A percentile compares a stretch with the other conserved stretches of the same genome.
Evolutionary conservation across 1,140 invertebrate species (phyloP).

Genomic region (Pseudomyrmex flavicornis): DNA sequence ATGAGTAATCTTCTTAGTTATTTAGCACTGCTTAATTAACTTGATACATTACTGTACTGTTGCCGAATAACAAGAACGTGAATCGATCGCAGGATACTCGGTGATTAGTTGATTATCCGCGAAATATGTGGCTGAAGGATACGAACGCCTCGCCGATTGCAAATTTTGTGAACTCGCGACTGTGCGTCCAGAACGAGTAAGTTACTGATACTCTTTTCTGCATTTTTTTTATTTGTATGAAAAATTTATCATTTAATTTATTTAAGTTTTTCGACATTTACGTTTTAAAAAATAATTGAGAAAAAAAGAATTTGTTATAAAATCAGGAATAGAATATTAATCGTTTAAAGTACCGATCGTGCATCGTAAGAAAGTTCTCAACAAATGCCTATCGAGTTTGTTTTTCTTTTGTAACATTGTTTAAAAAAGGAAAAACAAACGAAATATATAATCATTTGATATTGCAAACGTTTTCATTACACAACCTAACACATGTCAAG

Average conservation of each 20-base stretch:
- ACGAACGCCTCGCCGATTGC: conserved; percentile 53
- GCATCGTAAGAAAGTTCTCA: too few species aligned
- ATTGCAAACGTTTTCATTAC: too few species aligned
- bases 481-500: too few species aligned
- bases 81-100: conserved; percentile 32
- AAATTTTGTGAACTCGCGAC: conserved; percentile 69
- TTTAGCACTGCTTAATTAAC: background rate
- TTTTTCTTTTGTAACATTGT: too few species aligned
- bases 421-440: too few species aligned
- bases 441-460: too few species aligned
- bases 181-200: conserved; percentile 72
- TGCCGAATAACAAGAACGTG: conserved; percentile 44
- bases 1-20: background rate
- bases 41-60: conserved; percentile 3
- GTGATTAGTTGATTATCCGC: conserved; percentile 66
- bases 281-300: background rate
- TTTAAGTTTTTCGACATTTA: too few species aligned
- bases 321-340: background rate
- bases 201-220: conserved; percentile 49
- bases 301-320: background rate
- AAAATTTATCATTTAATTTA: background rate
- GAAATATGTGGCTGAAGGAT: conserved; percentile 75
- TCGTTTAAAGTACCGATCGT: too few species aligned
- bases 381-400: too few species aligned
- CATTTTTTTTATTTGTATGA: background rate